These are phyloP conservation scores for Neosilurus mollespiculum DNA, from an alignment of 2,797 vertebrate genomes.

Conservation along the genomic window DNA sequence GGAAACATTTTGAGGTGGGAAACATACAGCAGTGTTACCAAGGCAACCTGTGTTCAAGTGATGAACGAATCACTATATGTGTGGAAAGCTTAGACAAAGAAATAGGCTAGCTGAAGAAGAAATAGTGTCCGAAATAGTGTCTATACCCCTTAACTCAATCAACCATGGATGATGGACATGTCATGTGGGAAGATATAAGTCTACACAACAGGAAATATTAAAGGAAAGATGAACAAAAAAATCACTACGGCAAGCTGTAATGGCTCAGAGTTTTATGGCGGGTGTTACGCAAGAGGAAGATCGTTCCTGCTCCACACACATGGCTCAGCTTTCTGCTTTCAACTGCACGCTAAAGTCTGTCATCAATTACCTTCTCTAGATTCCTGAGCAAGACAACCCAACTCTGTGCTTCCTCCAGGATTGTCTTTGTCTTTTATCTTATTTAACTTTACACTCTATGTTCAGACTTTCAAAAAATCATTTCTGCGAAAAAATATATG, in stretches of 20 bases:
- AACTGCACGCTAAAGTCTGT: constrained; percentile 68
- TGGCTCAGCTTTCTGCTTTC: constrained; percentile 63
- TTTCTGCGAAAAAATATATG: too few species aligned
- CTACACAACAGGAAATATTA: not conserved
- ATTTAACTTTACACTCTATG: not conserved
- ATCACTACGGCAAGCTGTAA: not conserved
- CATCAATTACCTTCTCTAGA: constrained; percentile 68
- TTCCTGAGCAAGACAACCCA: constrained; percentile 55
- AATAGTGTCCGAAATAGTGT: too few species aligned
- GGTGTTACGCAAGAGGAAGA: not conserved
- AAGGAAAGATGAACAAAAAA: too few species aligned
- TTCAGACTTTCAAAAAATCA: too few species aligned
- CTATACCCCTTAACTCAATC: not conserved
- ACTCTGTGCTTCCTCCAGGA: constrained; percentile 34
- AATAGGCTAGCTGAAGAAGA: too few species aligned
- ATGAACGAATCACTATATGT: too few species aligned
- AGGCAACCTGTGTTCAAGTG: too few species aligned
- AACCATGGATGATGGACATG: not conserved
- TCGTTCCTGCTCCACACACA: constrained; percentile 43
- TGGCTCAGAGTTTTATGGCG: constrained; percentile 16
- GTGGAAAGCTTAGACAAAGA: too few species aligned
- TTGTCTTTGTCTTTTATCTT: not conserved
- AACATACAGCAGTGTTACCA: too few species aligned
- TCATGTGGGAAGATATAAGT: not conserved
- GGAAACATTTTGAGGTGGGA: too few species aligned